Evolutionary conservation across 2,888 invertebrate species (phyloP), one percentile per base, ranked within the genome.

Genomic region (Ophraella communa): DNA sequence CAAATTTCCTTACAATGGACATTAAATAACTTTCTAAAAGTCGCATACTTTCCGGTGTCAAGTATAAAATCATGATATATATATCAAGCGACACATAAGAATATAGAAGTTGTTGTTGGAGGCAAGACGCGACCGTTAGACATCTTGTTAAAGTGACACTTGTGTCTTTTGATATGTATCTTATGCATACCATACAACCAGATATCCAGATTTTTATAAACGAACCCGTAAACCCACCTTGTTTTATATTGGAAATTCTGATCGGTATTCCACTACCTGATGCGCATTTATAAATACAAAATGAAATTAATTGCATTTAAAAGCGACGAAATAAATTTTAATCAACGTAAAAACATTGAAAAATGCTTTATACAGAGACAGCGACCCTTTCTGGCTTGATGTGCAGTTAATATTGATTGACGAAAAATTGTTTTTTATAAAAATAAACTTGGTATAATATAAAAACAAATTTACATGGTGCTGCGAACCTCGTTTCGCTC

Each of bases 121-220:
- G 59, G 59, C 59, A 47, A 24, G 51, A 59, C 59, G 59, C 18
- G 27, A 59, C 59, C 59, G 59, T 59, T 59, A 59, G 59, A 59
- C 59, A 59, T 59, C 51, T 59, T 59, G 59, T 59, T 59, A 59
- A n/a, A 59, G 59, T 59, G 59, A 59, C 59, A 59, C 59, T 59
- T 59, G 42, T 51, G 59, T 20, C 51, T 51, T 51, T 59, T 42
- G 59, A 59, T 59, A 59, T 59, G 59, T 59, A 59, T 59, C 59
- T 58, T 52, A 39, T 27, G 59, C 59, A 59, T 59, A 59, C 59
- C 59, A 51, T 47, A 59, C 59, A 27, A 59, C 58, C 5, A 58
- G 58, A 58, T 58, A 58, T 58, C 49, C 51, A 39, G 49, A 58
- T 58, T 49, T 59, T 51, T 59, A 51, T 51, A 39, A 39, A 1